A percentile compares a stretch with the other conserved stretches of the same genome.
Evolutionary conservation across 2,797 vertebrate genomes (phyloP).

Genomic region (Numenius phaeopus): DNA sequence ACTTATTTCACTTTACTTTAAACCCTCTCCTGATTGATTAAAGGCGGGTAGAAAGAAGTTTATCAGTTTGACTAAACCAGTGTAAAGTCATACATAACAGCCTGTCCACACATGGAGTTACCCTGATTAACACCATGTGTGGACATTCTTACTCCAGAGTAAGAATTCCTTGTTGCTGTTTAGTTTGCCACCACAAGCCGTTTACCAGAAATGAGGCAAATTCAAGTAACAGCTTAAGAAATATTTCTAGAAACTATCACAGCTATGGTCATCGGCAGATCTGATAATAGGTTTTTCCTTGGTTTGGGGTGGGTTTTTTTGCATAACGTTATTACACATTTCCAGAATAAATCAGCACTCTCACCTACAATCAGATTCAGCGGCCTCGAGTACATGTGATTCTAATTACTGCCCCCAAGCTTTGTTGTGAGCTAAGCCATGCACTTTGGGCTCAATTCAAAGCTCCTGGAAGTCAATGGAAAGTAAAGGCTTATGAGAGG

Average conservation of each 20-base stretch:
- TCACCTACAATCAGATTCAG: slow-evolving; percentile 33
- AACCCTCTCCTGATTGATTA: neutral
- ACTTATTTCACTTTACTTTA: neutral
- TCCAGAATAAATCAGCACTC: slow-evolving; percentile 15
- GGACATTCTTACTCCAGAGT: neutral
- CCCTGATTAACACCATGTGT: slow-evolving; percentile 62
- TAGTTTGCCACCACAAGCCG: neutral
- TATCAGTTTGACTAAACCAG: neutral
- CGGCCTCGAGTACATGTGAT: slow-evolving; percentile 49
- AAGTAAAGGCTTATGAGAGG: neutral
- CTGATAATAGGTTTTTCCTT: neutral
- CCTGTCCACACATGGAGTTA: slow-evolving; percentile 12
- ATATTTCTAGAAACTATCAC: neutral
- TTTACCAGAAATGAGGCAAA: slow-evolving; percentile 31
- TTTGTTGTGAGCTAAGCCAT: slow-evolving; percentile 12
- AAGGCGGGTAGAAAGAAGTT: neutral
- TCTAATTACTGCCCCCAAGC: slow-evolving; percentile 59
- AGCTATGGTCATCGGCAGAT: neutral
- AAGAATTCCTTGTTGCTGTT: neutral
- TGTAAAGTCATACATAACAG: slow-evolving; percentile 17
- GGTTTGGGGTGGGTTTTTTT: neutral
- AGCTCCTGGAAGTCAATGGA: slow-evolving; percentile 44
- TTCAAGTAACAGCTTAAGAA: neutral
- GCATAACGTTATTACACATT: neutral
- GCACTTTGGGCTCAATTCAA: slow-evolving; percentile 10